These are phyloP conservation scores for Perizoma flavofasciatum DNA, from an alignment of 2,888 invertebrate genomes.

Conservation along the genomic window DNA sequence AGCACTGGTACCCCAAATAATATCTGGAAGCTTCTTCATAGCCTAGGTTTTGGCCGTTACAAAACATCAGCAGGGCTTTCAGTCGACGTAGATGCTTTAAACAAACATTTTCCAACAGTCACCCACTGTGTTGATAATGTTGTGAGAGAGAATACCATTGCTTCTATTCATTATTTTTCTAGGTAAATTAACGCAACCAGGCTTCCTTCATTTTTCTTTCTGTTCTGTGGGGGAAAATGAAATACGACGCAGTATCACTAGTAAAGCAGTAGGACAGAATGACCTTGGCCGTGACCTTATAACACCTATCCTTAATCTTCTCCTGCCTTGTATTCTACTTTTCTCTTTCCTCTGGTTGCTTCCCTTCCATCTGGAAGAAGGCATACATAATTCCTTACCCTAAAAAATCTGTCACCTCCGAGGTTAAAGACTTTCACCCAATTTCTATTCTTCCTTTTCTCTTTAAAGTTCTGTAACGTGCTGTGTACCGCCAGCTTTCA, in stretches of 20 bases:
- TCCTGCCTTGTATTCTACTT: background rate
- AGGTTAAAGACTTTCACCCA: background rate
- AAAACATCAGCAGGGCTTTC: too few relatives aligned
- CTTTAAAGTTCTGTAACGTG: slow-evolving; percentile 4
- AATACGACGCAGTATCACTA: background rate
- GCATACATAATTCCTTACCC: background rate
- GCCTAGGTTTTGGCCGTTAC: background rate
- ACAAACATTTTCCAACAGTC: background rate
- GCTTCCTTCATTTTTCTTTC: too few relatives aligned
- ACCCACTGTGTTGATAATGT: too few relatives aligned
- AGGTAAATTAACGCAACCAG: too few relatives aligned
- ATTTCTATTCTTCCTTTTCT: slow-evolving; percentile 10
- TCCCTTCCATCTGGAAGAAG: background rate
- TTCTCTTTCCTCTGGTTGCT: background rate
- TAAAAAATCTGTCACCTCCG: slow-evolving; percentile 2
- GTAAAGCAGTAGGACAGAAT: slow-evolving; percentile 1
- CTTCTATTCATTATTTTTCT: too few relatives aligned
- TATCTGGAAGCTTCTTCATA: slow-evolving; percentile 1
- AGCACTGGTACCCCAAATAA: background rate
- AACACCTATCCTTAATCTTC: background rate
- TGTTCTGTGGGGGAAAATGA: too few relatives aligned
- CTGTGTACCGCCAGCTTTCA: background rate
- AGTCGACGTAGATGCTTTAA: background rate
- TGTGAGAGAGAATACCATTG: too few relatives aligned
- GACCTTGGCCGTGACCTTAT: slow-evolving; percentile 1